A percentile compares a stretch with the other conserved stretches of the same genome.
These are phyloP conservation scores for Ephydatia muelleri DNA, from an alignment of 37 sponge, comb jelly and placozoan genomes.

Conservation along the genomic window DNA sequence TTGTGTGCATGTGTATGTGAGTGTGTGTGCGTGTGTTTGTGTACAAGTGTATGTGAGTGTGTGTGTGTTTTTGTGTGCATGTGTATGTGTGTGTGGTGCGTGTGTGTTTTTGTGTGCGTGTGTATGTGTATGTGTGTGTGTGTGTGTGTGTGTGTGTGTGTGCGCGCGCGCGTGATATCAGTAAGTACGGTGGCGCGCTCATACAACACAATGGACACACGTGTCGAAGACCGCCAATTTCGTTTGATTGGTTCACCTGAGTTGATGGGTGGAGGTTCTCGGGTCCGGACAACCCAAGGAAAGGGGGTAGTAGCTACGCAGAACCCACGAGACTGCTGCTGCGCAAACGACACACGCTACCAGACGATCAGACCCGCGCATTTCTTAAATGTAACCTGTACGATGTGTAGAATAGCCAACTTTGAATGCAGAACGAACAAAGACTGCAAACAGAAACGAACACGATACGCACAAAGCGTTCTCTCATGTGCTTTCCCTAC, in stretches of 20 bases:
- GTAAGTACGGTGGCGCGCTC: too few species aligned
- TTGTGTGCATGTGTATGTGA: not conserved
- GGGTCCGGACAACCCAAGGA: not conserved
- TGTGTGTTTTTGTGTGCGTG: not conserved
- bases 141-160: not conserved
- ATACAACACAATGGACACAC: too few species aligned
- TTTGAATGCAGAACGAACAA: too few species aligned
- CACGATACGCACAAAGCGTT: too few species aligned
- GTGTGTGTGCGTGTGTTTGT: not conserved
- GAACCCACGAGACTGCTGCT: not conserved
- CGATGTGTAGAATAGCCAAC: too few species aligned
- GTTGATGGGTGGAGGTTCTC: not conserved
- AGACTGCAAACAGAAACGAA: too few species aligned
- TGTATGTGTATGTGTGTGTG: not conserved
- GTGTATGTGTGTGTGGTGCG: not conserved
- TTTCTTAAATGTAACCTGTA: not conserved
- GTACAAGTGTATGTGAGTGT: not conserved
- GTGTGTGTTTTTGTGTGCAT: not conserved
- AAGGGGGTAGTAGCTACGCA: not conserved
- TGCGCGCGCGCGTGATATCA: not conserved
- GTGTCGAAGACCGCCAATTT: too few species aligned
- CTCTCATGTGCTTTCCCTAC: too few species aligned
- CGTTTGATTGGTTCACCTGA: too few species aligned
- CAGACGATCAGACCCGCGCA: not conserved
- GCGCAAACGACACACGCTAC: not conserved